These are phyloP conservation scores for Neodiprion lecontei DNA, from an alignment of 1,140 invertebrate genomes.

Conservation along the genomic window DNA sequence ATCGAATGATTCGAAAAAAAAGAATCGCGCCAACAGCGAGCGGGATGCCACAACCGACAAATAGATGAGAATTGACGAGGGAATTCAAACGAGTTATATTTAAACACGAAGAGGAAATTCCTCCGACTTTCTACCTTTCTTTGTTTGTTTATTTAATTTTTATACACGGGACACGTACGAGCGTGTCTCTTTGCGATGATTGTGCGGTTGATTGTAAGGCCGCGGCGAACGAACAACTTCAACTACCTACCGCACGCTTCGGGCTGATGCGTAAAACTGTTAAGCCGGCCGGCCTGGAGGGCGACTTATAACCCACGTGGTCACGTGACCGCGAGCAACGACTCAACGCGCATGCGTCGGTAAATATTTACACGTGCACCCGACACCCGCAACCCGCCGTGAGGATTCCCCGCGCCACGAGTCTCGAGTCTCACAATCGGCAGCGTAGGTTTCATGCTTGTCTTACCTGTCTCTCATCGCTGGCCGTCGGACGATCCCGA, in stretches of 20 bases:
- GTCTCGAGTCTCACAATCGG: background rate
- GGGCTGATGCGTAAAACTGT: slow-evolving; percentile 47
- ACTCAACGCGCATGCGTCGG: slow-evolving; percentile 46
- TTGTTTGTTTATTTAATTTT: too few species aligned
- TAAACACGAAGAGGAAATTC: too few species aligned
- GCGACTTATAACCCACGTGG: slow-evolving; percentile 49
- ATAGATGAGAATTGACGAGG: too few species aligned
- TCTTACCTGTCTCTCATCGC: too few species aligned
- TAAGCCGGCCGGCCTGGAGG: slow-evolving; percentile 53
- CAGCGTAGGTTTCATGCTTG: too few species aligned
- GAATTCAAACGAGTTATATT: too few species aligned
- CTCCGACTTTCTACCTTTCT: too few species aligned
- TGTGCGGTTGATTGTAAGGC: slow-evolving; percentile 8
- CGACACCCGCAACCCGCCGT: background rate
- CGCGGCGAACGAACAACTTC: background rate
- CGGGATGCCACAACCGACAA: background rate
- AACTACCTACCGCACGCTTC: slow-evolving; percentile 29
- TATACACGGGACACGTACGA: background rate
- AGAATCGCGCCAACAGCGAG: slow-evolving; percentile 13
- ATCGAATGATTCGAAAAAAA: background rate
- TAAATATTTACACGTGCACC: slow-evolving; percentile 57
- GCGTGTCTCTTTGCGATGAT: slow-evolving; percentile 17
- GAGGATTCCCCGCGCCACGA: background rate
- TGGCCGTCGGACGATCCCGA: too few species aligned
- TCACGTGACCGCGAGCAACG: slow-evolving; percentile 49